These are phyloP conservation scores for Mungos mungo DNA, from an alignment of 2,113 vertebrate species.

Conservation along the genomic window DNA sequence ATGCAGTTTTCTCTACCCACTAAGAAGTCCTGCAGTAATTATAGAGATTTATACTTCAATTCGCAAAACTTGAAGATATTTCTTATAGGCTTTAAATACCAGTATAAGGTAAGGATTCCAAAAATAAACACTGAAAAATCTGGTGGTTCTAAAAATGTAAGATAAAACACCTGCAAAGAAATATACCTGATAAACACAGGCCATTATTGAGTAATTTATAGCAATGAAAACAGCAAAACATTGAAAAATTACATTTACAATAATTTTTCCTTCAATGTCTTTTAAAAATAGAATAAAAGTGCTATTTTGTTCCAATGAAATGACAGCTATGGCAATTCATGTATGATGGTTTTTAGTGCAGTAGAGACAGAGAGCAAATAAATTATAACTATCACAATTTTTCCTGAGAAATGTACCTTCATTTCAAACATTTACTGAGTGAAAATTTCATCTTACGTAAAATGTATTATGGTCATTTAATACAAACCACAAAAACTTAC, in stretches of 20 bases:
- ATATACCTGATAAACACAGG: neutral
- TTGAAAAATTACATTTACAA: slow-evolving; percentile 34
- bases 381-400: neutral
- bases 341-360: neutral
- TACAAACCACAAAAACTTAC: neutral
- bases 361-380: neutral
- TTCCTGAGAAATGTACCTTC: neutral
- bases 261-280: neutral
- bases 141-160: neutral
- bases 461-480: neutral
- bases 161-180: neutral
- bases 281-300: neutral
- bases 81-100: neutral
- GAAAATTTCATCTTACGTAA: slow-evolving; percentile 17
- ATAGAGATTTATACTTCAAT: neutral
- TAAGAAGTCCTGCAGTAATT: slow-evolving; percentile 28
- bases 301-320: slow-evolving; percentile 44
- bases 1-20: neutral
- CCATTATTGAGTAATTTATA: neutral
- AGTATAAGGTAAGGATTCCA: neutral
- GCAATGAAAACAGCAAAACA: slow-evolving; percentile 3
- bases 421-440: neutral
- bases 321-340: slow-evolving; percentile 6
- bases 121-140: neutral
- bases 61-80: neutral